A percentile compares a stretch with the other conserved stretches of the same genome.
phyloP scores from a whole-genome alignment of 2,113 vertebrate species.

The Acanthisitta chloris region DNA sequence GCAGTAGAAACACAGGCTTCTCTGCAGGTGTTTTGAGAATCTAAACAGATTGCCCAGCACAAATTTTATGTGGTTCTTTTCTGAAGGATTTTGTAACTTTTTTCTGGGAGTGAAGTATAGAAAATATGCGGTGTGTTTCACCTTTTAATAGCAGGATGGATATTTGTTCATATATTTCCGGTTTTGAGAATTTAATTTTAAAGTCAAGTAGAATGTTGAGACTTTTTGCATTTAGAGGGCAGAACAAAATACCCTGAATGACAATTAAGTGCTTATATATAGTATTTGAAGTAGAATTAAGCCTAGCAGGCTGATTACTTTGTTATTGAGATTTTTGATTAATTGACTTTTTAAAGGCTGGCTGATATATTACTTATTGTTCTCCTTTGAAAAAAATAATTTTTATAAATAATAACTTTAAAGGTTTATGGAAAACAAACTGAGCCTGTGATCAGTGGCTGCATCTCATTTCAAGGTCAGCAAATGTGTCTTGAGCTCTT shows the following conservation, averaged over 20 bases:
- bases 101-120: not conserved
- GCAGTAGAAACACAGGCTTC: not conserved
- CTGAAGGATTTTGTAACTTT: not conserved
- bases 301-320: not conserved
- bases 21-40: not conserved
- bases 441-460: not conserved
- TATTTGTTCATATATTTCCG: not conserved
- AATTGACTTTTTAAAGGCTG: not conserved
- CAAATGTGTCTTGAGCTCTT: not conserved
- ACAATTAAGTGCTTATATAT: not conserved
- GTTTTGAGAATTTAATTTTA: not conserved
- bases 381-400: not conserved
- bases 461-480: not conserved
- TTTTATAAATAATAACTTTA: not conserved
- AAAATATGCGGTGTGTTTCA: fast-evolving
- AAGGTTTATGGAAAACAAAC: not conserved
- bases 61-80: not conserved
- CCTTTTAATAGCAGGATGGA: not conserved
- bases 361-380: not conserved
- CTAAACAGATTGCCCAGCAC: not conserved
- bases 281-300: not conserved
- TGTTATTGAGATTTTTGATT: not conserved
- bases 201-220: not conserved
- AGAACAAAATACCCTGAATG: not conserved
- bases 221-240: not conserved